Base-by-base conservation (phyloP, 2,113 vertebrate species). In the Myrmophylax atrothorax region DNA sequence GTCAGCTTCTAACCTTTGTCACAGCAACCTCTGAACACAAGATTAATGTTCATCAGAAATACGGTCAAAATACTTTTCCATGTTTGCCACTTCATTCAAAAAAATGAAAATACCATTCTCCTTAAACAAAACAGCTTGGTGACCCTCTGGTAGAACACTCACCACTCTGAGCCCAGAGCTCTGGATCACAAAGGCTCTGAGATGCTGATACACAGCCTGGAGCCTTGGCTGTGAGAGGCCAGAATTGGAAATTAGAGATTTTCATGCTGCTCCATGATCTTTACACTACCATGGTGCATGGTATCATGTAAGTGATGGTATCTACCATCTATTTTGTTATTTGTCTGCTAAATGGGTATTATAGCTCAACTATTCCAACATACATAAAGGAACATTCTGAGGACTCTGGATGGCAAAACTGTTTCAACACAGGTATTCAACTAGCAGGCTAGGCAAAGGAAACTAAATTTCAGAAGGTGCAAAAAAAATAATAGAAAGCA, bases 1-100 rank as follows among this genome's bases (percentile, higher is more conserved):
- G 77, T 64, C 93, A 94, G 74, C 26, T 28, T 60, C 90, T 72
- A 84, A 92, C 77, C 85, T 95, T 33, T 91, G 84, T 58, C 92
- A 81, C 63, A 56, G 89, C 92, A 94, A 58, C 44, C 29, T 49
- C 22, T 52, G 28, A 91, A 74, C 62, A 35, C 40, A 28, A n/a
- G 14, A 56, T 31, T 49, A 19, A 14, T 5, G 63, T 35, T 63
- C 46, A 33, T 40, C 84, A 52, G 37, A 86, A 80, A 40, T 18
- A 40, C 2, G 28, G 55, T 64, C 87, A 64, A 74, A 88, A 88
- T 7, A 10, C 50, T 37, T 38, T 14, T 20, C 72, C 5, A 0
- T 7, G 29, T 38, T 60, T 79, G 63, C 35, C 66, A 24, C 67
- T 70, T 67, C 33, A 9, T 62, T 42, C 28, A 31, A 20, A 82